Evolutionary conservation across 2,113 vertebrate species (phyloP), one percentile per base, ranked within the genome.

Genomic region (Cyrtonyx montezumae): DNA sequence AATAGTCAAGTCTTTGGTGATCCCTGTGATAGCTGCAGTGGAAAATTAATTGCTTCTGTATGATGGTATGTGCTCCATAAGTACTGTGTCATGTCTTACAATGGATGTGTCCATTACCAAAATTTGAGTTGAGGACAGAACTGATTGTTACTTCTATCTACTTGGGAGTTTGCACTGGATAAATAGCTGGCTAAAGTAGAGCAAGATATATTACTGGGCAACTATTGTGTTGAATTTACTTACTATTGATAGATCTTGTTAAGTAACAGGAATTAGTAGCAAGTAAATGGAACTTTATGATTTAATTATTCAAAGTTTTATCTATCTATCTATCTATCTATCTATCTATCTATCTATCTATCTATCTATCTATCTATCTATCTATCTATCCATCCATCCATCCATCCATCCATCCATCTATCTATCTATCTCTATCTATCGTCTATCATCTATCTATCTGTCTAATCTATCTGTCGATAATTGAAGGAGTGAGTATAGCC

Each of bases 1-100:
- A 53, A 53, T 43, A 70, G 14, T 11, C 71, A 84, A 30, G 43
- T 75, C 89, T 74, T 37, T 8, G 14, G 16, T 48, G 58, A 73
- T 84, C 15, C 37, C 13, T 53, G 51, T 78, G 46, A 55, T 18
- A 79, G 26, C 20, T 36, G 65, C 30, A 61, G 51, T 68, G 79
- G 58, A 84, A 93, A 93, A 94, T 79, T 55, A 95, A 88, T 75
- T 93, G 28, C n/a, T 75, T 93, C 51, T 78, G 46, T 88, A 95
- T n/a, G 23, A 40, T 62, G 8, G 7, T 16, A 25, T 76, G 6
- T 69, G 70, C 8, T 95, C 63, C 51, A 36, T 18, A 4, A 93
- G n/a, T 36, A 30, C 48, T 65, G 43, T 16, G 37, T 79, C 61
- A 79, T 26, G 20, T 87, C 43, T 77, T 87, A 36, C 81, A 73